These are phyloP conservation scores for Chascanopsetta lugubris DNA, from an alignment of 2,113 vertebrate genomes.

Conservation along the genomic window DNA sequence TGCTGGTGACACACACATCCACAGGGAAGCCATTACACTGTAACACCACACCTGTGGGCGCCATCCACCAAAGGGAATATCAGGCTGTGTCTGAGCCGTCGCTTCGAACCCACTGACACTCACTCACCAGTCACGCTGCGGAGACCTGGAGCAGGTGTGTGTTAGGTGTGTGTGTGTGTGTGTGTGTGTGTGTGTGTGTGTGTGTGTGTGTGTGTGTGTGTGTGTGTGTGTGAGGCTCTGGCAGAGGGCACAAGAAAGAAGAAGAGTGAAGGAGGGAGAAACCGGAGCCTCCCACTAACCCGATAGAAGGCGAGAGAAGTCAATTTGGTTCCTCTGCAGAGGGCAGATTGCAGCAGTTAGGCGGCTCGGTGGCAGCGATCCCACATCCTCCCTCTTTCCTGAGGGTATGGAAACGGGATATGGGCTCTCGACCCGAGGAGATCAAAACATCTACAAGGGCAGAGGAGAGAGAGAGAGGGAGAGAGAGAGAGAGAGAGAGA, in stretches of 20 bases:
- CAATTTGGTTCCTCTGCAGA: slow-evolving; percentile 76
- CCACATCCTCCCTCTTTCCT: slow-evolving; percentile 54
- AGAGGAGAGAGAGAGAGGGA: slow-evolving; percentile 44
- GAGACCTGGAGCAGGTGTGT: background rate
- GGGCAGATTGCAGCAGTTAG: slow-evolving; percentile 71
- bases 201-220: slow-evolving; percentile 1
- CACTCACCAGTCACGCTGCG: slow-evolving; percentile 46
- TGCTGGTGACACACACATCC: slow-evolving; percentile 26
- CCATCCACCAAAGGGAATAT: slow-evolving; percentile 63
- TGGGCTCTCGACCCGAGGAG: slow-evolving; percentile 17
- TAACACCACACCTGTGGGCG: slow-evolving; percentile 57
- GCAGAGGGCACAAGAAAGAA: slow-evolving; percentile 58
- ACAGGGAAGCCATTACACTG: slow-evolving; percentile 56
- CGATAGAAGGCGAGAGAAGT: slow-evolving; percentile 75
- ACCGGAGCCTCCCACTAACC: slow-evolving; percentile 73
- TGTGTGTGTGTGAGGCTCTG: slow-evolving; percentile 19
- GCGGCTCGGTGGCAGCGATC: slow-evolving; percentile 46
- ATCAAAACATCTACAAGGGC: slow-evolving; percentile 61
- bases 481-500: slow-evolving; percentile 60
- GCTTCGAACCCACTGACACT: slow-evolving; percentile 61
- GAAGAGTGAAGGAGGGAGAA: slow-evolving; percentile 66
- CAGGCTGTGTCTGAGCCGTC: slow-evolving; percentile 49
- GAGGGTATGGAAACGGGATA: slow-evolving; percentile 49
- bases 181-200: slow-evolving; percentile 2
- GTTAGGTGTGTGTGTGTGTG: slow-evolving; percentile 1